Base-by-base conservation (phyloP, 2,888 invertebrate genomes). In the Tenthredo livida region DNA sequence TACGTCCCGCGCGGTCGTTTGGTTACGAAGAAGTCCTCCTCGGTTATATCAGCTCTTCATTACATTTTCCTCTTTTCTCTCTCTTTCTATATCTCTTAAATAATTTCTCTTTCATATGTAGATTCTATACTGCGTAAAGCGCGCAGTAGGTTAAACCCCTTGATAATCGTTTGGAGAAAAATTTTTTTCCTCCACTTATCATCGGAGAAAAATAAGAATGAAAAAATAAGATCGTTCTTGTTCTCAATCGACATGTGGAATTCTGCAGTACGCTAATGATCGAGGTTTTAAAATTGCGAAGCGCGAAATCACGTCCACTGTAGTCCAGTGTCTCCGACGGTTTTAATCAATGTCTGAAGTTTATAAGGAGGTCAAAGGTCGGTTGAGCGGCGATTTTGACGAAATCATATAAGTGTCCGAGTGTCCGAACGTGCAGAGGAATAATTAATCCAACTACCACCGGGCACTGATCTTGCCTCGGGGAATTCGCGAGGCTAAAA, bases 281-380 rank as follows among this genome's bases (percentile, higher is more conserved):
- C 37, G 54, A 54, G 1, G 37, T 70, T 70, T 33, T 17, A 29
- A 29, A 54, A 54, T n/a, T n/a, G 7, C n/a, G n/a, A 54, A n/a
- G n/a, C 5, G 54, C n/a, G 54, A 54, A 54, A 54, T 54, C 54
- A 1, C 54, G 54, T 54, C 2, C 54, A 7, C 54, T 54, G 1
- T n/a, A n/a, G n/a, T n/a, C 3, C 50, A 37, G 65, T 78, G 17
- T 61, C 58, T 65, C 15, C 61, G 61, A 5, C 40, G 29, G 29
- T 82, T n/a, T 17, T 83, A 83, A 83, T 83, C 83, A 70, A 83
- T 50, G 83, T 83, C 83, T 65, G 54, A 83, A 70, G 47, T 65
- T 83, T 83, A 67, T 65, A 83, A 67, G 21, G 29, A 40, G 83
- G 33, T 70, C 83, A 70, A 43, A 80, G 65, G 43, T 70, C 67